These are phyloP conservation scores for Dynastes tityus DNA, from an alignment of 2,888 invertebrate species.

Conservation along the genomic window DNA sequence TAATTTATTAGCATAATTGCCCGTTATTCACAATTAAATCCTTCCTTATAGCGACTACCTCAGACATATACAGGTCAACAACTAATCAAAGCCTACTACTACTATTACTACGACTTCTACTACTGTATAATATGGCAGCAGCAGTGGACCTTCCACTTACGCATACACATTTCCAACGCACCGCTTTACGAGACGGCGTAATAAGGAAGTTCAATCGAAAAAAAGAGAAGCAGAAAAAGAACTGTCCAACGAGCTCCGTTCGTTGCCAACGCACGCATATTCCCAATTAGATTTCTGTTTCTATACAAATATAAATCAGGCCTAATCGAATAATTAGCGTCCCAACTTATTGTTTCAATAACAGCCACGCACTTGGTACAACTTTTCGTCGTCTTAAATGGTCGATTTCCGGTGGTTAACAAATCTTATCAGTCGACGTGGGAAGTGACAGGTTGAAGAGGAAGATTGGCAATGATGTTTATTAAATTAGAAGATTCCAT, in stretches of 20 bases:
- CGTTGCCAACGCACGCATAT: background rate
- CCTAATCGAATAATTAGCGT: slow-evolving; percentile 42
- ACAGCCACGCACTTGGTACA: background rate
- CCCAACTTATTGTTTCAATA: background rate
- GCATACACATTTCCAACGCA: background rate
- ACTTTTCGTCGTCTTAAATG: slow-evolving; percentile 30
- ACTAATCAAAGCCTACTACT: slow-evolving; percentile 30
- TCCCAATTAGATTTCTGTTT: slow-evolving; percentile 45
- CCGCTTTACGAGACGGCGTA: slow-evolving; percentile 15
- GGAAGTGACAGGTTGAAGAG: slow-evolving; percentile 26
- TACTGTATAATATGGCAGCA: background rate
- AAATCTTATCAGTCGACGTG: background rate
- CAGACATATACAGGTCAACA: slow-evolving; percentile 32
- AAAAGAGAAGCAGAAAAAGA: background rate
- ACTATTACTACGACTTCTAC: background rate
- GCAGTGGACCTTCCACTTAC: background rate
- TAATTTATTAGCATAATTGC: slow-evolving; percentile 22
- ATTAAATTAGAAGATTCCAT: too few relatives aligned
- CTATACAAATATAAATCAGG: slow-evolving; percentile 40
- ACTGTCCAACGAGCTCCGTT: background rate
- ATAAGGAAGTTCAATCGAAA: slow-evolving; percentile 24
- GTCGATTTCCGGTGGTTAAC: slow-evolving; percentile 26
- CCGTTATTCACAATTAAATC: slow-evolving; percentile 40
- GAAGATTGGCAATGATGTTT: too few relatives aligned
- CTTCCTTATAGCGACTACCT: slow-evolving; percentile 17